Evolutionary conservation across 1,140 invertebrate genomes (phyloP), one percentile per base, ranked within the genome.

Genomic region (Phocides pigmalion): DNA sequence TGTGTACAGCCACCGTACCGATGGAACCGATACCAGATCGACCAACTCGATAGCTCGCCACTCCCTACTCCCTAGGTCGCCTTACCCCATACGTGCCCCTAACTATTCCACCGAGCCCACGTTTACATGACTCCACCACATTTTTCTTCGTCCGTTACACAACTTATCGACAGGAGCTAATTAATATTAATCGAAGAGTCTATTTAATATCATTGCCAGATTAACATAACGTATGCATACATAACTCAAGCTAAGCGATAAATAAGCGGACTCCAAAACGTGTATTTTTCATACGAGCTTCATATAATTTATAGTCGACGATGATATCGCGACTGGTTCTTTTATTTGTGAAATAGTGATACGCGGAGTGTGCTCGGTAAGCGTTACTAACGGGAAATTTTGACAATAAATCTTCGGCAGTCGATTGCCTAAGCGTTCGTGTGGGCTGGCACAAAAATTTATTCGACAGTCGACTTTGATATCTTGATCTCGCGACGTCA

Each of bases 341-440:
- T 89, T 91, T 91, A 89, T 89, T 91, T 87, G 87, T 89, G 79
- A 84, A 89, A 88, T 91, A 89, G 89, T 89, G 89, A 89, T 89
- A 84, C 84, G 86, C 76, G 86, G 83, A 89, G 84, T 89, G 84
- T 83, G 87, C 79, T 85, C 82, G 81, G 85, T 87, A 79, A 89
- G 88, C 86, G 86, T 89, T 86, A 88, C 87, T 91, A 91, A 91
- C 86, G 89, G 89, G 84, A 87, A 84, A 91, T 89, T 91, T 91
- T 89, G 84, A 87, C 84, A 74, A 91, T 91, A 91, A 89, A 91
- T 91, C 88, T 85, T 80, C 74, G 75, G 84, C 76, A 86, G 81
- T 89, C 87, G 87, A 89, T 91, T 86, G 88, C 86, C 87, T 89
- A 89, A 91, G 87, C 89, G 86, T 76, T 82, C 81, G 85, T 80